A percentile compares a stretch with the other conserved stretches of the same genome.
Evolutionary conservation across 2,797 vertebrate genomes (phyloP).

Genomic region (Chromobotia macracanthus): DNA sequence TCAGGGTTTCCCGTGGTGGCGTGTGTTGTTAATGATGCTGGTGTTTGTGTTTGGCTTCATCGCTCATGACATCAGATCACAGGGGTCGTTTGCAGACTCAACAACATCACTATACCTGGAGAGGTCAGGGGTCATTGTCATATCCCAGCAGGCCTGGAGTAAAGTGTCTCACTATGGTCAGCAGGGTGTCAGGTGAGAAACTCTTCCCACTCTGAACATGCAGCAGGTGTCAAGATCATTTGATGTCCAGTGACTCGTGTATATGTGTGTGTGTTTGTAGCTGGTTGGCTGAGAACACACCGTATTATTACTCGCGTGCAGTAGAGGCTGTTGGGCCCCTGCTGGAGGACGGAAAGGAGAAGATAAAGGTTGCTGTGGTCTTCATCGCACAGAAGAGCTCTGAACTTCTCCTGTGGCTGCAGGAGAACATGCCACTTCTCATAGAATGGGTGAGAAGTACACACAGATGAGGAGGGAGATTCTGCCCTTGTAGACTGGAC

Average conservation of each 20-base stretch:
- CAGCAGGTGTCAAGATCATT: too few relatives aligned
- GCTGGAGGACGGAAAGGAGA: conserved; percentile 76
- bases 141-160: conserved; percentile 81
- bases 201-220: not conserved
- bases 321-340: conserved; percentile 72
- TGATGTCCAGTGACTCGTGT: not conserved
- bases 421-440: conserved; percentile 73
- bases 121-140: conserved; percentile 78
- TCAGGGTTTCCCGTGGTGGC: conserved; percentile 82
- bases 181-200: conserved; percentile 81
- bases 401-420: conserved; percentile 74
- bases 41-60: conserved; percentile 81
- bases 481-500: not conserved
- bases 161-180: conserved; percentile 78
- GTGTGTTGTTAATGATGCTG: conserved; percentile 81
- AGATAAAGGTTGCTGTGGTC: conserved; percentile 62
- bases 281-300: conserved; percentile 84
- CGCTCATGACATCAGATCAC: conserved; percentile 82
- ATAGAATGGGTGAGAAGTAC: conserved; percentile 80
- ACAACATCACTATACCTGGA: conserved; percentile 78
- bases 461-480: too few relatives aligned
- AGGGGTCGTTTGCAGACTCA: conserved; percentile 86
- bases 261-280: conserved; percentile 67
- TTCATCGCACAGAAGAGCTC: conserved; percentile 71
- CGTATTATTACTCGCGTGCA: conserved; percentile 76